Base-by-base conservation (phyloP, 2,113 vertebrate genomes). In the Syrmaticus mikado region DNA sequence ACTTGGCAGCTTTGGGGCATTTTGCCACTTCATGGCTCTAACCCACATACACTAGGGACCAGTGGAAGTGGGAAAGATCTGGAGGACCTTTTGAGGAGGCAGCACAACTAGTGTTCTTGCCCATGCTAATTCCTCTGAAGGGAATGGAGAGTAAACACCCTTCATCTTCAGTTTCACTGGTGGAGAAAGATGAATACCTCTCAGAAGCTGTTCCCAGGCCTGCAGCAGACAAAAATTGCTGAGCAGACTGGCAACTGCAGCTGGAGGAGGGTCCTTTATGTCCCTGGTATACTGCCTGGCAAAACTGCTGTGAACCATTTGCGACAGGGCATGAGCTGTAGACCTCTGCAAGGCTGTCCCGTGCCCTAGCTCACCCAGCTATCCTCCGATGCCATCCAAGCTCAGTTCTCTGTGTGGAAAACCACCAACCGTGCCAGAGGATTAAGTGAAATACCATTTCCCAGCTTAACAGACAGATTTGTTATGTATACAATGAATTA, bases 401-500 rank as follows among this genome's bases (percentile, higher is more conserved):
- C 55, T 10, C 60, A 61, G 43, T 32, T 48, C 34, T 57, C 43
- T 73, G 45, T 12, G 4, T 21, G 74, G 89, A 93, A 93, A 90
- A 65, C 41, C 53, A 66, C 60, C 60, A 75, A 27, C 61, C 62
- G 40, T 67, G 78, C 53, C 55, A 52, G 1, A 10, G 55, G 48
- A 79, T 32, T 25, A 34, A 87, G 30, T 48, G 74, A 88, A 94
- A 78, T 87, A 83, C 13, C 5, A 25, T 89, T 93, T 90, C 72
- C 61, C 81, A 92, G 61, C 58, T 52, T 60, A 89, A 87, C 6
- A 5, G 84, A 85, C 30, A 91, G 60, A 85, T 70, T 95, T 80
- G 85, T 91, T 92, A 78, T 74, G 83, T 77, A 81, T 82, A 94
- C 74, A 90, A 40, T 92, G 82, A 90, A 90, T 93, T 93, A 91